phyloP scores from a whole-genome alignment of 2,888 invertebrate species.

The Torymus tubicola region DNA sequence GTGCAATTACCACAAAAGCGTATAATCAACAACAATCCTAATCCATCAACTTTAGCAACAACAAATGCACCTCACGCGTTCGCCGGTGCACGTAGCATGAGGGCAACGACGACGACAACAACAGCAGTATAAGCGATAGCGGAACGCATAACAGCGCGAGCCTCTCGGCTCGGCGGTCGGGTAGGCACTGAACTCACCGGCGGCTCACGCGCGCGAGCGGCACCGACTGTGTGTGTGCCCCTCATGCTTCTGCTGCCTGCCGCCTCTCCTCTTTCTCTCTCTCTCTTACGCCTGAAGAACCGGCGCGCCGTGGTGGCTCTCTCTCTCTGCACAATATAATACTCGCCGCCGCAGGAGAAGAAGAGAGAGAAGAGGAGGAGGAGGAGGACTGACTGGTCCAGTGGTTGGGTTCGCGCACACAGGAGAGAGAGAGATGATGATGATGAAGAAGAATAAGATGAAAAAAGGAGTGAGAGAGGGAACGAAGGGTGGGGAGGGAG shows the following conservation, averaged over 20 bases:
- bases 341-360: not conserved
- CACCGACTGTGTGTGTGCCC: not conserved
- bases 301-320: constrained; percentile 4
- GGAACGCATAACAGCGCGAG: constrained; percentile 7
- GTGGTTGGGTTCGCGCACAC: too few species aligned
- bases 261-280: constrained; percentile 2
- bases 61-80: too few species aligned
- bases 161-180: constrained; percentile 57
- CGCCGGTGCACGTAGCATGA: too few species aligned
- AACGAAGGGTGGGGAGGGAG: constrained; percentile 1
- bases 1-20: too few species aligned
- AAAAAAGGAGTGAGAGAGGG: constrained; percentile 15
- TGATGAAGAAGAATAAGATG: not conserved
- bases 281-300: constrained; percentile 6
- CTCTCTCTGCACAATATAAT: constrained; percentile 15
- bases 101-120: too few species aligned
- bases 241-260: too few species aligned
- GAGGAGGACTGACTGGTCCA: not conserved
- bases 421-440: constrained; percentile 10
- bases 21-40: too few species aligned
- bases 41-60: too few species aligned
- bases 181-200: constrained; percentile 39
- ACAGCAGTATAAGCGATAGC: too few species aligned
- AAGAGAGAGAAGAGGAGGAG: not conserved
- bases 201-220: constrained; percentile 6